Conservation (phyloP, 1,140 invertebrate genomes). For the Dendrolimus punctatus region DNA sequence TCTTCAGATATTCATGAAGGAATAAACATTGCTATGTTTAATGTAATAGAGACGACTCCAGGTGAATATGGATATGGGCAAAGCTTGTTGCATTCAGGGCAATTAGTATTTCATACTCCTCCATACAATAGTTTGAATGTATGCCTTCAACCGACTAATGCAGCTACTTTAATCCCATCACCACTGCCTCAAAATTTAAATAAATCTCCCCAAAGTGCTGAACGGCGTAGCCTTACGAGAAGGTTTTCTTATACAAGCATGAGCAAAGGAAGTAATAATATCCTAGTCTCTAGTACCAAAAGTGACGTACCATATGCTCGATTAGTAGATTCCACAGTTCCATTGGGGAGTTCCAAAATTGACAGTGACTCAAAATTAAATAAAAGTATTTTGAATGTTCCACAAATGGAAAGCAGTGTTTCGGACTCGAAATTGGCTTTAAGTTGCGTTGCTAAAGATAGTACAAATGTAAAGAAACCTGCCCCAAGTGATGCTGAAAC, state of each 20-base stretch:
- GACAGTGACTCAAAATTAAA: conserved; percentile 86
- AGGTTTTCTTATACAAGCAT: conserved; percentile 78
- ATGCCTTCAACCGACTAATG: conserved; percentile 79
- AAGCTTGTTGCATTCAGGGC: conserved; percentile 90
- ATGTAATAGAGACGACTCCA: conserved; percentile 67
- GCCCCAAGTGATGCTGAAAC: conserved; percentile 41
- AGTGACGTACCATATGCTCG: conserved; percentile 86
- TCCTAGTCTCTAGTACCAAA: conserved; percentile 56
- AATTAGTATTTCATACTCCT: conserved; percentile 92
- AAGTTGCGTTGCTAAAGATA: conserved; percentile 57
- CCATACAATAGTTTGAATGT: conserved; percentile 87
- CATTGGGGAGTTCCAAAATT: conserved; percentile 74
- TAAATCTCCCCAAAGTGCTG: conserved; percentile 56
- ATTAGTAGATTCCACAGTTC: conserved; percentile 75
- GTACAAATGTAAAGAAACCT: conserved; percentile 32
- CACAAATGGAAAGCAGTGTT: conserved; percentile 79
- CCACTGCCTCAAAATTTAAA: conserved; percentile 53
- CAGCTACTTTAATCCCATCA: conserved; percentile 55
- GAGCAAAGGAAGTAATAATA: conserved; percentile 60
- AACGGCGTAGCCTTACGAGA: conserved; percentile 71
- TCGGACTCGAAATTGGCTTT: conserved; percentile 86
- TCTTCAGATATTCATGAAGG: conserved; percentile 85
- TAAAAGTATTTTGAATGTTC: conserved; percentile 69
- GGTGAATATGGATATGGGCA: conserved; percentile 89
- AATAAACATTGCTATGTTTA: conserved; percentile 81